phyloP scores from a whole-genome alignment of 2,797 vertebrate species.

The Pempheris klunzingeri region DNA sequence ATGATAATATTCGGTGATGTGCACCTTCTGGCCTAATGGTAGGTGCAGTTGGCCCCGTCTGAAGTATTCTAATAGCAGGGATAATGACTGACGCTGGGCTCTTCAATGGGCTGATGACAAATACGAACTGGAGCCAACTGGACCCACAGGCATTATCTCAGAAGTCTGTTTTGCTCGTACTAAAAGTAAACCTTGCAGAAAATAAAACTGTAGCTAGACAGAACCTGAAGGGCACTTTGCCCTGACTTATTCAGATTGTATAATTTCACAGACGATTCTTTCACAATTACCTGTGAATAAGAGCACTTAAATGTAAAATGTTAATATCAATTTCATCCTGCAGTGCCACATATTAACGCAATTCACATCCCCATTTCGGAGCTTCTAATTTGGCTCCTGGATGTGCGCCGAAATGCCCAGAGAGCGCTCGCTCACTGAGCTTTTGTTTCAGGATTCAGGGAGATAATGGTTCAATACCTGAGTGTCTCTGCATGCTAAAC shows the following conservation, averaged over 20 bases:
- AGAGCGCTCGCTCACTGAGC: slow-evolving; percentile 22
- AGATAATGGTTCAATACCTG: slow-evolving; percentile 37
- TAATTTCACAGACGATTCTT: neutral
- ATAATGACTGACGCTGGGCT: no score
- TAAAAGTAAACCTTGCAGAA: neutral
- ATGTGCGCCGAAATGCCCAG: neutral
- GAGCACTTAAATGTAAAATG: neutral
- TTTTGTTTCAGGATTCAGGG: slow-evolving; percentile 38
- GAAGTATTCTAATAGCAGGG: no score
- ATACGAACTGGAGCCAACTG: no score
- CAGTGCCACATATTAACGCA: neutral
- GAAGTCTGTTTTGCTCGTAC: no score
- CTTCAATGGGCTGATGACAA: no score
- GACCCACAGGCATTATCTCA: no score
- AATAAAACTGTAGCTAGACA: neutral
- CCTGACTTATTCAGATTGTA: neutral
- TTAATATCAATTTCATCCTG: neutral
- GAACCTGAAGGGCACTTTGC: neutral
- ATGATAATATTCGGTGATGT: no score
- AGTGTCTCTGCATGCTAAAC: slow-evolving; percentile 52
- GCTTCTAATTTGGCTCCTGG: neutral
- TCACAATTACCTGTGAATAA: slow-evolving; percentile 4
- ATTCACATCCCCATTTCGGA: neutral
- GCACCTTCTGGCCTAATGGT: no score
- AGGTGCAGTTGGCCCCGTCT: no score